These are phyloP conservation scores for Aethes cnicana DNA, from an alignment of 2,888 invertebrate genomes.

Conservation along the genomic window DNA sequence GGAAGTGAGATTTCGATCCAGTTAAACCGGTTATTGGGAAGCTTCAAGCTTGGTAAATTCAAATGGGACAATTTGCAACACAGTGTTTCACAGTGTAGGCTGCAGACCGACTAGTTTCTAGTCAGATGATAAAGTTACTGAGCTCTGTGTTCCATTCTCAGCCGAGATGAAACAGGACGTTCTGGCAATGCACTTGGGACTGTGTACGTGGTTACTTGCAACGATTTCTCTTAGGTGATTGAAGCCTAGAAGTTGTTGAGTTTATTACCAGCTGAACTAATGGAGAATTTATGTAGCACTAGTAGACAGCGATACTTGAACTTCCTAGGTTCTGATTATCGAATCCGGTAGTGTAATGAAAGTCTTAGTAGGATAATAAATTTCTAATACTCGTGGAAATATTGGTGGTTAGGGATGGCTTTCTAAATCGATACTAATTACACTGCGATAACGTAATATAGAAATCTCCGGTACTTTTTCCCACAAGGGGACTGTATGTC, in stretches of 20 bases:
- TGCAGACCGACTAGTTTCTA: slow-evolving; percentile 30
- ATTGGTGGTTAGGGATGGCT: background rate
- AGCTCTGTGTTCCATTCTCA: background rate
- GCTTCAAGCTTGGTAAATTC: background rate
- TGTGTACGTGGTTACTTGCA: slow-evolving; percentile 17
- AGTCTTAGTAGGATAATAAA: background rate
- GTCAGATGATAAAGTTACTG: slow-evolving; percentile 2
- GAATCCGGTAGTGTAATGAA: background rate
- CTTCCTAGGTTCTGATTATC: background rate
- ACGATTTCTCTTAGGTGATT: slow-evolving; percentile 30
- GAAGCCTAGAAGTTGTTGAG: slow-evolving; percentile 2
- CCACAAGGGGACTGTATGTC: background rate
- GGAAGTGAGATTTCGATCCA: slow-evolving; percentile 16
- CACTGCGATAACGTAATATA: no score
- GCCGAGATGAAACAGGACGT: slow-evolving; percentile 6
- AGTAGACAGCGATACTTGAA: slow-evolving; percentile 4
- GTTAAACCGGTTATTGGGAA: slow-evolving; percentile 9
- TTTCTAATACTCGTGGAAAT: background rate
- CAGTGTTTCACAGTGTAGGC: slow-evolving; percentile 4
- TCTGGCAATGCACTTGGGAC: slow-evolving; percentile 31
- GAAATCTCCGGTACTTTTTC: slow-evolving; percentile 4
- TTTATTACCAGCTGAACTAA: slow-evolving; percentile 8
- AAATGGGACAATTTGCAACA: slow-evolving; percentile 15
- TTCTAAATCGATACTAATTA: background rate
- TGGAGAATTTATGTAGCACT: slow-evolving; percentile 5